Evolutionary conservation across 2,888 invertebrate genomes (phyloP), one percentile per base, ranked within the genome.

Genomic region (Belgica antarctica): DNA sequence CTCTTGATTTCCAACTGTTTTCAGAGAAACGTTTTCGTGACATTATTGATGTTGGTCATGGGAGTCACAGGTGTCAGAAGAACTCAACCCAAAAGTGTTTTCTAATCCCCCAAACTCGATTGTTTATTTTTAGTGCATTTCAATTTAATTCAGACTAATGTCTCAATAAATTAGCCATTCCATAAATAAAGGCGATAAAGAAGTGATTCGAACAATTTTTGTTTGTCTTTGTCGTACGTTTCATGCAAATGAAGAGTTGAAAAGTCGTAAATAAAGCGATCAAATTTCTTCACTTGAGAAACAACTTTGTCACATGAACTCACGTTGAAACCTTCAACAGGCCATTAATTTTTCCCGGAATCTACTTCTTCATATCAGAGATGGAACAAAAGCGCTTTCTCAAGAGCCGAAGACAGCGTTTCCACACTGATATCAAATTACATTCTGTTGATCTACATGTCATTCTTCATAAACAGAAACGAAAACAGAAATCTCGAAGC

Each of bases 61-160:
- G 15, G 22, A 52, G 52, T 19, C 52, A 52, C 52, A 52, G 52
- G 52, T 52, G 52, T 52, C 52, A 52, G 15, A 46, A 46, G 15
- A 46, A n/a, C 46, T 46, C 7, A 46, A 15, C 46, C 15, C n/a
- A 46, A 46, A 8, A n/a, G 46, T 34, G 34, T 34, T 34, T 34
- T 46, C 15, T 52, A 17, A 52, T 52, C 22, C 52, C n/a, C 12
- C 12, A 22, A 19, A 10, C 2, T 7, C n/a, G n/a, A 22, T 52
- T 52, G 12, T 22, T 41, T 41, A 41, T 41, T 22, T 52, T 52
- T 52, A 52, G 5, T 52, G 52, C 52, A 52, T 52, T 52, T 52
- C 52, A 22, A 52, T 61, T 28, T 27, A 61, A 61, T 22, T 61
- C 61, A 61, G 61, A 24, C n/a, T 61, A 61, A 61, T 19, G 61